Conservation (phyloP, 2,888 invertebrate species). For the Graphium colonna region DNA sequence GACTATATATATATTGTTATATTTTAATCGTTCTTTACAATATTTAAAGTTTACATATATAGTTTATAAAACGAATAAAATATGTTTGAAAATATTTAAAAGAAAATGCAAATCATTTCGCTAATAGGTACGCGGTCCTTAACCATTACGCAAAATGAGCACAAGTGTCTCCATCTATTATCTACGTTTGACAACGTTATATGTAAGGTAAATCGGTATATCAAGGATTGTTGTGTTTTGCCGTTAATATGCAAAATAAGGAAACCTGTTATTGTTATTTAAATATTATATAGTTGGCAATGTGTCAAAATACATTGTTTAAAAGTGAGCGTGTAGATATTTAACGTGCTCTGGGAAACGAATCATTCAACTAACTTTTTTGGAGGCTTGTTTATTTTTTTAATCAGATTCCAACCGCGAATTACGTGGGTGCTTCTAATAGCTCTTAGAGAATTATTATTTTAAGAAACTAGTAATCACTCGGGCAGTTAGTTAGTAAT, state of each 20-base stretch:
- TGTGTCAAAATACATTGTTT: neutral
- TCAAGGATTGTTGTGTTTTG: no score
- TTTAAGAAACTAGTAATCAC: neutral
- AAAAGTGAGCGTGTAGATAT: slow-evolving; percentile 1
- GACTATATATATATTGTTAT: no score
- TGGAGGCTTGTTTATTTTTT: slow-evolving; percentile 23
- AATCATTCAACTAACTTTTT: slow-evolving; percentile 14
- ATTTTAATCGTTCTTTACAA: slow-evolving; percentile 2
- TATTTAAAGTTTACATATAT: no score
- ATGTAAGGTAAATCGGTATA: no score
- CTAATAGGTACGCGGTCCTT: no score
- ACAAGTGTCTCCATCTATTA: slow-evolving; percentile 18
- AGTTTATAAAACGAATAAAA: neutral
- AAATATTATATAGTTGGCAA: no score
- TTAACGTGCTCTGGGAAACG: slow-evolving; percentile 10
- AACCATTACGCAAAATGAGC: neutral
- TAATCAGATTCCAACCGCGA: slow-evolving; percentile 17
- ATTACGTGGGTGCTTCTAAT: slow-evolving; percentile 14
- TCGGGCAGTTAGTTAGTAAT: neutral
- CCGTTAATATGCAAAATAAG: no score
- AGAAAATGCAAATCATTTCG: no score
- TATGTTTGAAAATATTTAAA: no score
- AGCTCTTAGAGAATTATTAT: slow-evolving; percentile 10
- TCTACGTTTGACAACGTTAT: neutral
- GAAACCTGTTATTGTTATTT: no score